A percentile compares a stretch with the other conserved stretches of the same genome.
Conservation (phyloP, 2,797 vertebrate genomes). For the Micrastur ruficollis region DNA sequence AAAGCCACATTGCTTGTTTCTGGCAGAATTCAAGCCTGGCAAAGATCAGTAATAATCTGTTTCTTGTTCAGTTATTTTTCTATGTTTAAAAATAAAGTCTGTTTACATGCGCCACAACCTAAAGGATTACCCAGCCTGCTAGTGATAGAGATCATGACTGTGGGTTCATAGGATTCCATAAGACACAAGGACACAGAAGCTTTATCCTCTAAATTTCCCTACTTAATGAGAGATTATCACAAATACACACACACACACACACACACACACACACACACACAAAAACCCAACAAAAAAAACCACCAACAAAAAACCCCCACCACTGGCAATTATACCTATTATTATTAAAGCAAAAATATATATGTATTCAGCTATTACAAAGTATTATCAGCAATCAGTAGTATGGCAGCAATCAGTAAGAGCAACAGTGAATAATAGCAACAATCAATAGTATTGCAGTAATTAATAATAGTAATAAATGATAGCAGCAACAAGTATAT, state of each 20-base stretch:
- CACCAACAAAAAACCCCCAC: background rate
- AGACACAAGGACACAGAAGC: background rate
- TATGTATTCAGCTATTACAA: background rate
- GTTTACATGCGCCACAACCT: background rate
- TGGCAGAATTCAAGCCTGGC: background rate
- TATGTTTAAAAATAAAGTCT: background rate
- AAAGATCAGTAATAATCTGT: background rate
- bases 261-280: no score
- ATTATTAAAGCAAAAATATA: background rate
- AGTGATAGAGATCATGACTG: fast-evolving
- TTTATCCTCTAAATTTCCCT: background rate
- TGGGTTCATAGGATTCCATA: background rate
- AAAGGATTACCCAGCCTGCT: background rate
- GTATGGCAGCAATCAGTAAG: background rate
- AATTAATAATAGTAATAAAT: background rate
- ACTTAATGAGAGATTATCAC: background rate
- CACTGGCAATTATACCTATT: background rate
- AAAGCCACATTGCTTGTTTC: background rate
- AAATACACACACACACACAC: no score
- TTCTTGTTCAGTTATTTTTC: background rate
- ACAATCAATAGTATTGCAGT: background rate
- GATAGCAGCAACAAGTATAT: background rate
- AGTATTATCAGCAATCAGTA: background rate
- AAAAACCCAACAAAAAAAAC: no score
- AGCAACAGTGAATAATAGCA: background rate